Conservation (phyloP, 2,888 invertebrate genomes). For the Anoplius nigerrimus region DNA sequence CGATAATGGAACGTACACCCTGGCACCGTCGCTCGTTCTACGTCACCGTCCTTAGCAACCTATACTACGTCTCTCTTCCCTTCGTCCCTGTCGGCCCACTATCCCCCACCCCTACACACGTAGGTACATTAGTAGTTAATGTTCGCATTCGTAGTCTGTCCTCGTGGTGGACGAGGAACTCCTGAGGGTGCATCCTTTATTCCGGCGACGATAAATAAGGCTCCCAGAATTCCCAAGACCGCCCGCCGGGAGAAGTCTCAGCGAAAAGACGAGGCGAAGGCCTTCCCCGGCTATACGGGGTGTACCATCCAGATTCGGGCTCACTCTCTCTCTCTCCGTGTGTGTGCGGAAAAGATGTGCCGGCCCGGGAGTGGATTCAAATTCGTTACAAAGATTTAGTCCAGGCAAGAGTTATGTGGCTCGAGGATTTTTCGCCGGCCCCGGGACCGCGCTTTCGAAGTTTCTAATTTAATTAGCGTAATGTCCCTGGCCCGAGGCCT, state of each 20-base stretch:
- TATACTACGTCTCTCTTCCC: background rate
- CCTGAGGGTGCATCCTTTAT: conserved; percentile 25
- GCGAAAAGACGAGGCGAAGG: conserved; percentile 2
- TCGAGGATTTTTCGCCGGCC: too few relatives aligned
- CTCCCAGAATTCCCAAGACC: background rate
- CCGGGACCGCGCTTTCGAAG: too few relatives aligned
- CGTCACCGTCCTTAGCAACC: too few relatives aligned
- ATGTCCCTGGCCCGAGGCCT: too few relatives aligned
- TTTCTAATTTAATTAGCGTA: too few relatives aligned
- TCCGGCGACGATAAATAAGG: conserved; percentile 22
- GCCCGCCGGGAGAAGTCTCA: background rate
- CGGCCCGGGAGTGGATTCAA: background rate
- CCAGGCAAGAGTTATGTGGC: too few relatives aligned
- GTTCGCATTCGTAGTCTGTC: conserved; percentile 30
- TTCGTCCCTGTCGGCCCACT: background rate
- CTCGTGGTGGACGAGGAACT: conserved; percentile 24
- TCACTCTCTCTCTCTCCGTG: background rate
- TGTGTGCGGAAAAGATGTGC: background rate
- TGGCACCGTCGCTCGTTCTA: background rate
- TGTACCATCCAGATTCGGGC: background rate
- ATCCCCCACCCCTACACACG: conserved; percentile 6
- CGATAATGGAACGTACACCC: conserved; percentile 25
- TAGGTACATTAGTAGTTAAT: conserved; percentile 29
- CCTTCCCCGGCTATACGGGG: background rate
- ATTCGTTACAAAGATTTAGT: too few relatives aligned